Evolutionary conservation across 2,888 invertebrate species (phyloP), one percentile per base, ranked within the genome.

Genomic region (Metacarcinus magister): DNA sequence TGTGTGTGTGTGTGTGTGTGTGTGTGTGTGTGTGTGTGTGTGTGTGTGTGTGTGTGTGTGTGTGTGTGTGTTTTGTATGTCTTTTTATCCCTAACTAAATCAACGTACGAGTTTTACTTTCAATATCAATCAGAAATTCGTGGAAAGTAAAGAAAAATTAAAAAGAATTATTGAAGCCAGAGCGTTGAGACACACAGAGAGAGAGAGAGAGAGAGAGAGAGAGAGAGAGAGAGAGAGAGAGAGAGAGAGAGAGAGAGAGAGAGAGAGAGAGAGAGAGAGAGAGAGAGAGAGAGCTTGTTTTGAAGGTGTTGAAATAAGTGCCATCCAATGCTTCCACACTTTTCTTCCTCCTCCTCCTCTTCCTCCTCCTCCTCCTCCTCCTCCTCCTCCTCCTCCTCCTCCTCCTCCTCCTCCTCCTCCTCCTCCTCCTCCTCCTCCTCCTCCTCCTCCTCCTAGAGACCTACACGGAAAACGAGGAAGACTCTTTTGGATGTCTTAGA

Each of bases 11-110:
- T 82, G 82, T 82, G 82, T 82, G 82, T 82, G 82, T 82, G 82
- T 82, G 82, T 67, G 82, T 82, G 28, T 82, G 28, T 82, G 82
- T 82, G 82, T 82, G 82, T 82, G 82, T 82, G 82, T 82, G 82
- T 82, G 82, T 82, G 82, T 82, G 82, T 28, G 28, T 28, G 82
- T 82, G 82, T 82, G 82, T 28, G 82, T 82, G 82, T 82, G 82
- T 82, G 82, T 82, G 82, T 82, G 82, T 75, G 75, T 75, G 75
- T 75, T 75, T 5, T 75, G 75, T 75, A 28, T 75, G 75, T 75
- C 2, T 75, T 54, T 54, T 54, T 54, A 54, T 54, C 16, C 54
- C 54, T 54, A 16, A 54, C 54, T 54, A 54, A 54, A 54, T 54
- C 54, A 54, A 54, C 54, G 54, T 54, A 13, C 13, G 54, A 54